Base-by-base conservation (phyloP, 1,140 invertebrate genomes). In the Tetragnatha versicolor region DNA sequence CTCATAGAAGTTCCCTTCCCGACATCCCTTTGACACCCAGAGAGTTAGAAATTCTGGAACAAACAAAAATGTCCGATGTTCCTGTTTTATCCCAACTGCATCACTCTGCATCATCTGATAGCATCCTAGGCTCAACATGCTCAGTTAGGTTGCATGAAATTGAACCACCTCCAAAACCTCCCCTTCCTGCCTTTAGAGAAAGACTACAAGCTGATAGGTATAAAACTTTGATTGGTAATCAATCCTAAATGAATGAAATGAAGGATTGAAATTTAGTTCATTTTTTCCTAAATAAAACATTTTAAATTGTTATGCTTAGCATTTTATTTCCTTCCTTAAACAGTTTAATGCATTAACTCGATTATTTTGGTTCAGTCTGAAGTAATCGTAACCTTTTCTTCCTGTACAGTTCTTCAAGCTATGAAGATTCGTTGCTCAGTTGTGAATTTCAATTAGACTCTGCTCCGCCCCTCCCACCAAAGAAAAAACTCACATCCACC, bases 121-220 rank as follows among this genome's bases (percentile, higher is more conserved):
- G 76, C 58, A 79, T 81, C 20, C 58, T 81, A 31, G 66, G 70
- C 35, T 47, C 39, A 58, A 27, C 37, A 31, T 75, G 31, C 47
- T 39, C 45, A 35, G n/a, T 31, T 25, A 47, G 29, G 22, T 22
- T 70, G 20, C 14, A 27, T 65, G 60, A 58, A 45, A 27, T 20
- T 22, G 31, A 70, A 29, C 90, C 93, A 69, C 94, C 94, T 63
- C 94, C 94, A 3, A 96, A 96, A 87, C 94, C 94, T 51, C 94
- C 94, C 53, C 87, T 94, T 82, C 93, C 93, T 35, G 68, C 79
- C 61, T 69, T 73, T 55, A 68, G 63, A 47, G 89, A 90, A 82
- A 70, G 63, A 53, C 47, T 47, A 20, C 3, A 37, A 17, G 33
- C 29, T 17, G 33, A 72, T 25, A 79, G 68, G 77, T 79, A 79